These are phyloP conservation scores for Ochropleura leucogaster DNA, from an alignment of 2,888 invertebrate genomes.

Conservation along the genomic window DNA sequence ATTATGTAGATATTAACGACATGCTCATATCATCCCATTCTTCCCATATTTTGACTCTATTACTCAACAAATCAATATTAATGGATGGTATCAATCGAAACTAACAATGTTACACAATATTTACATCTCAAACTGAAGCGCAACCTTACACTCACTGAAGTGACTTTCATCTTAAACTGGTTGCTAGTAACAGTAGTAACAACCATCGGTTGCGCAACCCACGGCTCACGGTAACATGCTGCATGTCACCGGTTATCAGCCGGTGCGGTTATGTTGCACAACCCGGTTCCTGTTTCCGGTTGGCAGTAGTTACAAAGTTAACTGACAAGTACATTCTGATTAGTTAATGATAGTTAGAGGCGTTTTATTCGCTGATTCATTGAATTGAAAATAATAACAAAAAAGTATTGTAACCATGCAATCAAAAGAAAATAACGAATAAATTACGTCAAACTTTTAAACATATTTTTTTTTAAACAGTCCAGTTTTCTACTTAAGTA, in stretches of 20 bases:
- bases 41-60: too few species aligned
- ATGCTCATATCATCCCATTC: too few species aligned
- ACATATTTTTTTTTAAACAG: background rate
- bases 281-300: slow-evolving; percentile 56
- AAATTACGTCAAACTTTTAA: background rate
- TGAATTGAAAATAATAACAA: background rate
- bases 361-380: slow-evolving; percentile 5
- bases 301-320: background rate
- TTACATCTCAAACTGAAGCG: background rate
- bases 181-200: slow-evolving; percentile 17
- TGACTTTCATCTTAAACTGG: slow-evolving; percentile 49
- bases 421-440: background rate
- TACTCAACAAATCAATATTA: background rate
- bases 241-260: slow-evolving; percentile 46
- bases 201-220: slow-evolving; percentile 46
- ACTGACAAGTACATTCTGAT: slow-evolving; percentile 27
- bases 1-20: too few species aligned
- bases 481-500: too few species aligned
- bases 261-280: slow-evolving; percentile 38
- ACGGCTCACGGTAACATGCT: slow-evolving; percentile 27
- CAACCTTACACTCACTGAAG: slow-evolving; percentile 27
- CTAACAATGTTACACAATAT: background rate
- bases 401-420: background rate
- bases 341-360: slow-evolving; percentile 18
- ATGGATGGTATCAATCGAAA: background rate